Evolutionary conservation across 2,797 vertebrate species (phyloP).

Genomic region (Perodicticus potto): DNA sequence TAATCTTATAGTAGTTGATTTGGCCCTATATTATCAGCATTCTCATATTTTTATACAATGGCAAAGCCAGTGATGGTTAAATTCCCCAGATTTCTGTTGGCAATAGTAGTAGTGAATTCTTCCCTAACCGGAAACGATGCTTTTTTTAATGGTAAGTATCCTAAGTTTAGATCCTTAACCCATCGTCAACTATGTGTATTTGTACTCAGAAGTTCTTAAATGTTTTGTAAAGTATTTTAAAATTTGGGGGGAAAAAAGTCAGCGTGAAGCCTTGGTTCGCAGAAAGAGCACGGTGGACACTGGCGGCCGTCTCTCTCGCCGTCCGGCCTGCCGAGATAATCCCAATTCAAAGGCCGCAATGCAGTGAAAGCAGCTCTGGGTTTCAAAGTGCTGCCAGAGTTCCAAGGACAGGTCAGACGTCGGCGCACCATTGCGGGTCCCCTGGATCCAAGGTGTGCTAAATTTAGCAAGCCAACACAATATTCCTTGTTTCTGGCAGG

Average conservation of each 20-base stretch:
- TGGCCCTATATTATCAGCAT: neutral
- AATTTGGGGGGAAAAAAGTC: neutral
- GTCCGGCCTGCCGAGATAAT: conserved; percentile 28
- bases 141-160: neutral
- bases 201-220: neutral
- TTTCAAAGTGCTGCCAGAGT: conserved; percentile 61
- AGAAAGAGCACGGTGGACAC: conserved; percentile 10
- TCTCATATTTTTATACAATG: conserved; percentile 9
- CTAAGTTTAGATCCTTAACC: neutral
- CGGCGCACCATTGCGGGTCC: neutral
- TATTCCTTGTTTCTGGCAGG: conserved; percentile 38
- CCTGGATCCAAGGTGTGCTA: neutral
- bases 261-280: neutral
- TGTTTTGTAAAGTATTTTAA: conserved; percentile 59
- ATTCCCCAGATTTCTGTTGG: neutral
- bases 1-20: neutral
- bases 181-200: neutral
- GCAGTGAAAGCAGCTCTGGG: conserved; percentile 48
- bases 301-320: conserved; percentile 1
- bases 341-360: conserved; percentile 62
- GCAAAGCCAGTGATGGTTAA: conserved; percentile 18
- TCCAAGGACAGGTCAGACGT: conserved; percentile 31
- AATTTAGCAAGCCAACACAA: conserved; percentile 66
- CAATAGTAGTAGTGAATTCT: neutral
- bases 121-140: neutral